Conservation (phyloP, 1,140 invertebrate genomes). For the Bemisia tabaci region DNA sequence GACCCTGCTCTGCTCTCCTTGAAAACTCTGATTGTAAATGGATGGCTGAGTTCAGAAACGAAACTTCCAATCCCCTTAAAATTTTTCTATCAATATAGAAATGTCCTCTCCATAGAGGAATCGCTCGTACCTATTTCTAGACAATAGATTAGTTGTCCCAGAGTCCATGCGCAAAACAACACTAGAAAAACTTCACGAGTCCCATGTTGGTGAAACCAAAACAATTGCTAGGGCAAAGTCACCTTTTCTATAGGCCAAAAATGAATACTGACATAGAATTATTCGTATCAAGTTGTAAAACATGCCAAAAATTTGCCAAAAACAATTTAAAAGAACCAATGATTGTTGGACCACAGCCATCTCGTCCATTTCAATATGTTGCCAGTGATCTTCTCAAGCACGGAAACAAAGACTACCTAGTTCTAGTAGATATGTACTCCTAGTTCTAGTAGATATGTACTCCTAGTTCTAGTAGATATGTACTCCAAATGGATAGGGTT, state of each 20-base stretch:
- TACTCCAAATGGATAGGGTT: constrained; percentile 3
- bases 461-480: too few relatives aligned
- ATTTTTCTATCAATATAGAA: constrained; percentile 18
- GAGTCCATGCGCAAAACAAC: constrained; percentile 22
- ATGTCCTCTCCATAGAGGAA: constrained; percentile 20
- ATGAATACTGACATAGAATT: constrained; percentile 9
- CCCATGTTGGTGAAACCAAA: constrained; percentile 19
- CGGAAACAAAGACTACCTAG: neutral
- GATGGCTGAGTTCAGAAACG: constrained; percentile 2
- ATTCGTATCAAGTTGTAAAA: neutral
- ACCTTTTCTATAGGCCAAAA: constrained; percentile 1
- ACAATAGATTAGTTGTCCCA: constrained; percentile 26
- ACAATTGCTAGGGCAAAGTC: neutral
- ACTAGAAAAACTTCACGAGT: constrained; percentile 27
- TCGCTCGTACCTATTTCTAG: constrained; percentile 25
- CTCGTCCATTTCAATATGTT: too few relatives aligned
- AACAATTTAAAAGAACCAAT: constrained; percentile 7
- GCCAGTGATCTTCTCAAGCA: neutral
- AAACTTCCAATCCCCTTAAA: neutral
- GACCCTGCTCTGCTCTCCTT: constrained; percentile 16
- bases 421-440: too few relatives aligned
- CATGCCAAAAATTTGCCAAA: constrained; percentile 2
- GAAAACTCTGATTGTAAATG: constrained; percentile 2
- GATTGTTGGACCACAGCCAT: neutral
- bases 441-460: too few relatives aligned